These are phyloP conservation scores for Acropora tenuis DNA, from an alignment of 64 coral and sea anemone genomes.

Conservation along the genomic window DNA sequence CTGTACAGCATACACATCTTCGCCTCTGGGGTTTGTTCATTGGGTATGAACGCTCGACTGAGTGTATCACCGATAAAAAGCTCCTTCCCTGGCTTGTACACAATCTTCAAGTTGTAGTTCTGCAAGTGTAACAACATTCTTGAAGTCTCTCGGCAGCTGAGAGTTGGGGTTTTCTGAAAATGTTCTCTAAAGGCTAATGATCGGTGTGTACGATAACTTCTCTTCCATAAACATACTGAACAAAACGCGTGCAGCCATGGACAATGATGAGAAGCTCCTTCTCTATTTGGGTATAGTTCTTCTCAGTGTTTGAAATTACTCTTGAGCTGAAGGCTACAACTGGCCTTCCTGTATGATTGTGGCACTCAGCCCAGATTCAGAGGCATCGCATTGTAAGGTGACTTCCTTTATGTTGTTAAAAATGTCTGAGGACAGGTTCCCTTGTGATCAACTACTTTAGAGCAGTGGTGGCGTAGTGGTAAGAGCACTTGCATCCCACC, in stretches of 20 bases:
- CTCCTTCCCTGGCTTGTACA: neutral
- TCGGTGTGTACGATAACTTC: neutral
- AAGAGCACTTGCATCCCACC: too few species aligned
- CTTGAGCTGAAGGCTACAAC: too few species aligned
- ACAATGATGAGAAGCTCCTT: conserved; percentile 60
- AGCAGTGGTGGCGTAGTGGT: too few species aligned
- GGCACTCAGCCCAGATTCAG: too few species aligned
- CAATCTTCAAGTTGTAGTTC: neutral
- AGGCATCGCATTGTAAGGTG: conserved; percentile 35
- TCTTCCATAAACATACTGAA: neutral
- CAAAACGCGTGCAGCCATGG: conserved; percentile 1
- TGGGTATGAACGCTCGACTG: conserved; percentile 54
- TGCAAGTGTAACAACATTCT: conserved; percentile 39
- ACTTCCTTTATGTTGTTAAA: neutral
- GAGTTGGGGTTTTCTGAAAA: too few species aligned
- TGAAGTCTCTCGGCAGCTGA: too few species aligned
- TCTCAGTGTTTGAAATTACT: too few species aligned
- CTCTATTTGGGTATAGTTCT: conserved; percentile 12
- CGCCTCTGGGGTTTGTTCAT: conserved; percentile 16
- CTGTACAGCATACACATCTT: neutral
- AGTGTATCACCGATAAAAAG: conserved; percentile 58
- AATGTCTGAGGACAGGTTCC: too few species aligned
- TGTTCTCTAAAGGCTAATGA: too few species aligned
- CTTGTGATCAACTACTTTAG: conserved; percentile 9
- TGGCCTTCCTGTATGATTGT: too few species aligned